Conservation (phyloP, 53 echinoderm and acorn worm genomes). For the Holothuria scabra region DNA sequence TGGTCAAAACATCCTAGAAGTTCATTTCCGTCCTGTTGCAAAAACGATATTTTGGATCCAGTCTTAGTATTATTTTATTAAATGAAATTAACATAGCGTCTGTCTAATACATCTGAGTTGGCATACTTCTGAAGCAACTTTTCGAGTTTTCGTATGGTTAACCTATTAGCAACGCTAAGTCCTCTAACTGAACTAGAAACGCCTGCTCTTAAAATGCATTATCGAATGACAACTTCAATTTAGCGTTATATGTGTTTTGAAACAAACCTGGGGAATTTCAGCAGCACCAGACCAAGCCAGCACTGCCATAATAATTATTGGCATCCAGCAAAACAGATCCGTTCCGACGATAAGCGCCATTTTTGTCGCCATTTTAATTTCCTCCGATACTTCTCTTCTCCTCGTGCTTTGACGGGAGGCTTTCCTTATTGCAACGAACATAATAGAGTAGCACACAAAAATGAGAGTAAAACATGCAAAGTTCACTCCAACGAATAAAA, state of each 20-base stretch:
- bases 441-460: constrained; percentile 82
- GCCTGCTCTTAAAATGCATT: not conserved
- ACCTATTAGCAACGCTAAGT: not conserved
- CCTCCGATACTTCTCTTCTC: constrained; percentile 75
- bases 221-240: not conserved
- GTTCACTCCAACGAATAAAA: constrained; percentile 89
- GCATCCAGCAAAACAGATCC: constrained; percentile 96
- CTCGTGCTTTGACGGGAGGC: constrained; percentile 84
- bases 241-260: not conserved
- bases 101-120: too few relatives aligned
- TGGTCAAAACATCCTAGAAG: too few relatives aligned
- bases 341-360: constrained; percentile 96
- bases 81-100: too few relatives aligned
- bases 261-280: constrained; percentile 72
- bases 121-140: too few relatives aligned
- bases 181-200: not conserved
- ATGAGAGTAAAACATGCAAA: constrained; percentile 84
- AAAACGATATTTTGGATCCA: too few relatives aligned
- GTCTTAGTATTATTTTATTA: too few relatives aligned
- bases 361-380: constrained; percentile 98
- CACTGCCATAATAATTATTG: constrained; percentile 91
- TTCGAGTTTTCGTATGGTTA: too few relatives aligned
- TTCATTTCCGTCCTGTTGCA: too few relatives aligned
- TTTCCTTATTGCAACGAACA: constrained; percentile 87
- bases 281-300: constrained; percentile 70